A percentile compares a stretch with the other conserved stretches of the same genome.
These are phyloP conservation scores for Blomia tropicalis DNA, from an alignment of 2,888 invertebrate species.

Conservation along the genomic window DNA sequence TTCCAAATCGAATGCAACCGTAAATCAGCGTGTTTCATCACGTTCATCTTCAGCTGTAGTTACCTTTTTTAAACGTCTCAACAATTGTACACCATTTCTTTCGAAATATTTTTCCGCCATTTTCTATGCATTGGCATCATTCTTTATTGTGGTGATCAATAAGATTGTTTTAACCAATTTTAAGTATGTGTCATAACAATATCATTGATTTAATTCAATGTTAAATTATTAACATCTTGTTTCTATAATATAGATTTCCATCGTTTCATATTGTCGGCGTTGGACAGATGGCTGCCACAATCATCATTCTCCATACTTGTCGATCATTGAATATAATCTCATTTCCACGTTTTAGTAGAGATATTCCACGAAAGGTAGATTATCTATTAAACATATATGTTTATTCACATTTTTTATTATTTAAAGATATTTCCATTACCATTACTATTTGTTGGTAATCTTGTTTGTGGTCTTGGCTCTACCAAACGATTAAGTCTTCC, in stretches of 20 bases:
- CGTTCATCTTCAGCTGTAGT: too few species aligned
- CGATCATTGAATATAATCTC: constrained; percentile 54
- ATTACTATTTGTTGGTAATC: constrained; percentile 79
- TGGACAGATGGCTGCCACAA: constrained; percentile 76
- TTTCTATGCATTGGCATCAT: constrained; percentile 80
- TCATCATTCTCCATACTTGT: constrained; percentile 56
- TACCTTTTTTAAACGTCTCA: neutral
- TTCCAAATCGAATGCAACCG: too few species aligned
- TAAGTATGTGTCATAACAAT: constrained; percentile 36
- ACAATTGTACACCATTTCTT: neutral
- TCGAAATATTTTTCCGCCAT: constrained; percentile 42
- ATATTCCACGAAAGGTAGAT: constrained; percentile 38
- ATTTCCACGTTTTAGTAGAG: constrained; percentile 54
- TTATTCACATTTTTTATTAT: constrained; percentile 29
- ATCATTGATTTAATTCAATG: neutral
- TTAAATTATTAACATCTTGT: neutral
- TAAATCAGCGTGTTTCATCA: too few species aligned
- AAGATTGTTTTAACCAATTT: constrained; percentile 84
- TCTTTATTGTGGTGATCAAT: constrained; percentile 88
- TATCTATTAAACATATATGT: neutral
- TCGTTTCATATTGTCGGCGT: constrained; percentile 75
- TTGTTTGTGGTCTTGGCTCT: constrained; percentile 88
- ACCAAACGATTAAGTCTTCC: constrained; percentile 78
- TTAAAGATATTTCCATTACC: constrained; percentile 69
- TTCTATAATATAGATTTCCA: constrained; percentile 60